Conservation (phyloP, 2,113 vertebrate species). For the Pluvianellus socialis region DNA sequence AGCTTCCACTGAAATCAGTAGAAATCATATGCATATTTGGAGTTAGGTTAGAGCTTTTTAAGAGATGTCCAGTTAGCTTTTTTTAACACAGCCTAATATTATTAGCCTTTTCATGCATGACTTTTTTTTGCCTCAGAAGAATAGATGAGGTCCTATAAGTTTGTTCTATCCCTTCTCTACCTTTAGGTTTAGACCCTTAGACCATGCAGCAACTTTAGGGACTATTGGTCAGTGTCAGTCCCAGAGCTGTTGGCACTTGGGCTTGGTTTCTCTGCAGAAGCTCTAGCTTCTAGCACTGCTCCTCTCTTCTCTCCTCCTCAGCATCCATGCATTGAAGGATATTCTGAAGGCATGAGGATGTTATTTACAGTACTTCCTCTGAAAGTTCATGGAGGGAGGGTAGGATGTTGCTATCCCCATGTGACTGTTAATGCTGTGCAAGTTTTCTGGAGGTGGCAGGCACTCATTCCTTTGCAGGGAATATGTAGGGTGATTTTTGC, state of each 20-base stretch:
- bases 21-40: background rate
- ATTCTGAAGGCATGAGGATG: background rate
- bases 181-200: background rate
- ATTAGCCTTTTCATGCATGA: background rate
- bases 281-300: background rate
- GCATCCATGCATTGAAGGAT: background rate
- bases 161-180: background rate
- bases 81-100: background rate
- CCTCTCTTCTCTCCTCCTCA: background rate
- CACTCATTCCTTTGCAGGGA: background rate
- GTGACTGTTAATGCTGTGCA: background rate
- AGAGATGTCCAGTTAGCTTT: background rate
- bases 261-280: background rate
- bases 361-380: background rate
- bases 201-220: background rate
- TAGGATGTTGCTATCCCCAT: background rate
- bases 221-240: background rate
- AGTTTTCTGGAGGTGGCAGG: background rate
- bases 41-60: background rate
- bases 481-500: background rate
- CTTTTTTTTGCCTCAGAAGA: background rate
- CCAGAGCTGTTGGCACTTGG: background rate
- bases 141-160: background rate
- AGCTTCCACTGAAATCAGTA: background rate
- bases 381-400: background rate